phyloP scores from a whole-genome alignment of 2,888 invertebrate genomes.

The Tenthredo mesomela region DNA sequence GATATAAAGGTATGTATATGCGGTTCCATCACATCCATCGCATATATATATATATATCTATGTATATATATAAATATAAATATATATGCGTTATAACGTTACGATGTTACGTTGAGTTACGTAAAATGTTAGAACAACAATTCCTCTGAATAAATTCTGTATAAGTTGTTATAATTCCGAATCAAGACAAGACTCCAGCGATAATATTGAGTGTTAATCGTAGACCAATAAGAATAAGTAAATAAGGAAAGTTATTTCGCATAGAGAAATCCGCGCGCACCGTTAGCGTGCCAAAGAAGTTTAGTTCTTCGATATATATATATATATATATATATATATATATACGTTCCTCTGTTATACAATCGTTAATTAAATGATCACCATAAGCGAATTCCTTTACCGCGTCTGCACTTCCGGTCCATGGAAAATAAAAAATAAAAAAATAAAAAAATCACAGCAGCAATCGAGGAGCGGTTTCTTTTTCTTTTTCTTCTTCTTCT shows the following conservation, averaged over 20 bases:
- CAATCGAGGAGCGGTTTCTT: not conserved
- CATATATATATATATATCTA: too few species aligned
- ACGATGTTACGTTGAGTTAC: not conserved
- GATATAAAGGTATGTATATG: not conserved
- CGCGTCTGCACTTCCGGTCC: slow-evolving; percentile 62
- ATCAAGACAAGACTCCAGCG: not conserved
- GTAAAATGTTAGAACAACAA: slow-evolving; percentile 23
- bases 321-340: too few species aligned
- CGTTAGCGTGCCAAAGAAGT: not conserved
- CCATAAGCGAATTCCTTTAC: slow-evolving; percentile 66
- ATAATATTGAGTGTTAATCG: not conserved
- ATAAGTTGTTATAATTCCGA: not conserved
- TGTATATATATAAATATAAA: not conserved
- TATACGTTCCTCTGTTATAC: not conserved
- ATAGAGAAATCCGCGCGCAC: slow-evolving; percentile 6
- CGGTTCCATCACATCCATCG: not conserved
- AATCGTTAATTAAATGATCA: not conserved
- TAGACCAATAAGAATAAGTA: slow-evolving; percentile 22
- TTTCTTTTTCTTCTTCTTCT: too few species aligned
- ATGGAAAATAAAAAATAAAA: not conserved
- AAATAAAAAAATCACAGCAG: too few species aligned
- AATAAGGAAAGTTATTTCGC: not conserved
- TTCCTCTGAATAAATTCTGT: slow-evolving; percentile 18
- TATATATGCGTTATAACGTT: not conserved
- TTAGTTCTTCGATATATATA: slow-evolving; percentile 3